Conservation (phyloP, 2,888 invertebrate genomes). For the Drosophila formosana region DNA sequence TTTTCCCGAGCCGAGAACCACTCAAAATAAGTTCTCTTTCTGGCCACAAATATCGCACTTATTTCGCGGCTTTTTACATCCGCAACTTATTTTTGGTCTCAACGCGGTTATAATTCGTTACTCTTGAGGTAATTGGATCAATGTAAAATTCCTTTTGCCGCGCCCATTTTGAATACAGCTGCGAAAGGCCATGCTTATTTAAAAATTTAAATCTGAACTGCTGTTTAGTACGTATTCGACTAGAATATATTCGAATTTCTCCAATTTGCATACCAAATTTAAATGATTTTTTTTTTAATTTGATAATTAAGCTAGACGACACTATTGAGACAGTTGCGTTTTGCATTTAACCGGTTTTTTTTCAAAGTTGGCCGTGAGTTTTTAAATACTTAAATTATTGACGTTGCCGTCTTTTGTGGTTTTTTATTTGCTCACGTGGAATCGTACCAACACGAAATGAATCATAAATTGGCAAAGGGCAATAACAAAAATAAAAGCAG, state of each 20-base stretch:
- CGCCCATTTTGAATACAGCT: constrained; percentile 7
- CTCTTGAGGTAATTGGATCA: constrained; percentile 17
- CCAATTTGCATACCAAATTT: constrained; percentile 39
- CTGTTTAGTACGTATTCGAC: neutral
- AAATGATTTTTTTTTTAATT: constrained; percentile 1
- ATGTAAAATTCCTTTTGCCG: constrained; percentile 8
- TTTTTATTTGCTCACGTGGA: constrained; percentile 45
- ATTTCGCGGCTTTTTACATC: constrained; percentile 17
- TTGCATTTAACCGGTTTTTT: constrained; percentile 58
- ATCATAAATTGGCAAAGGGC: constrained; percentile 43
- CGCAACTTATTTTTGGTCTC: constrained; percentile 22
- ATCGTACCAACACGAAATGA: constrained; percentile 24
- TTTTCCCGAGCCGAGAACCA: constrained; percentile 2
- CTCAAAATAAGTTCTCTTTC: constrained; percentile 1
- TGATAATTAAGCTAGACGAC: neutral
- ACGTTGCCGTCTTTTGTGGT: constrained; percentile 14
- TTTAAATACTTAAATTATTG: constrained; percentile 17
- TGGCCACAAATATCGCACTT: constrained; percentile 4
- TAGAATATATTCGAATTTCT: constrained; percentile 38
- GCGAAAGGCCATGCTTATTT: neutral
- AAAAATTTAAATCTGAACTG: neutral
- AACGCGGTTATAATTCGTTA: constrained; percentile 1
- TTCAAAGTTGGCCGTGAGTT: constrained; percentile 21
- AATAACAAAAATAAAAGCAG: neutral
- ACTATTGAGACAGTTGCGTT: constrained; percentile 1